Evolutionary conservation across 2,113 vertebrate genomes (phyloP).

Genomic region (Lepidothrix coronata): DNA sequence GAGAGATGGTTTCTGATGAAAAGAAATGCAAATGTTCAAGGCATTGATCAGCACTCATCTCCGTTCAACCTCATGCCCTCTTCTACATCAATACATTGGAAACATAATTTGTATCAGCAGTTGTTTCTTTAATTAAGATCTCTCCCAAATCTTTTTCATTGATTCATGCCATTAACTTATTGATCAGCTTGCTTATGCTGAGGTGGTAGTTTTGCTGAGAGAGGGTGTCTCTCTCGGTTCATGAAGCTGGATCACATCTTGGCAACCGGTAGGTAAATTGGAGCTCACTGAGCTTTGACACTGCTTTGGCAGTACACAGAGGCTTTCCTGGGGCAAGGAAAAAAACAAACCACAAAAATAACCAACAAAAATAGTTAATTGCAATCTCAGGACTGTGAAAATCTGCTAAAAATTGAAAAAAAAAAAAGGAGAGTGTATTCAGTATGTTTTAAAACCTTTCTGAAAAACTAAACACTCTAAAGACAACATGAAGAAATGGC

Average conservation of each 20-base stretch:
- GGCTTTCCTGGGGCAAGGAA: not conserved
- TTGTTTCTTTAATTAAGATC: slow-evolving; percentile 98
- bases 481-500: not conserved
- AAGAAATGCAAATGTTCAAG: slow-evolving; percentile 84
- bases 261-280: not conserved
- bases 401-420: not conserved
- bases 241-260: not conserved
- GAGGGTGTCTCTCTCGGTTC: not conserved
- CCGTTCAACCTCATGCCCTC: slow-evolving; percentile 69
- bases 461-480: not conserved
- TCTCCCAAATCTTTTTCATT: slow-evolving; percentile 86
- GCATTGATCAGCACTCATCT: slow-evolving; percentile 77
- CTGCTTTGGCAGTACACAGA: not conserved
- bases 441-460: not conserved
- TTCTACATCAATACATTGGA: slow-evolving; percentile 83
- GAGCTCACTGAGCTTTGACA: not conserved
- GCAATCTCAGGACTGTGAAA: not conserved
- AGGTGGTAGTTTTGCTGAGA: slow-evolving; percentile 71
- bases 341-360: too few relatives aligned
- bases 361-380: not conserved
- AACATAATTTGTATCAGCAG: slow-evolving; percentile 94
- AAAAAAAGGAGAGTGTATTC: not conserved
- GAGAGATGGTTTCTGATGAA: slow-evolving; percentile 69
- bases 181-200: slow-evolving; percentile 80
- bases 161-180: slow-evolving; percentile 90